Percentiles rank a stretch among this genome's conserved stretches.
These are phyloP conservation scores for Leptothorax acervorum DNA, from an alignment of 2,888 invertebrate genomes.

Conservation along the genomic window DNA sequence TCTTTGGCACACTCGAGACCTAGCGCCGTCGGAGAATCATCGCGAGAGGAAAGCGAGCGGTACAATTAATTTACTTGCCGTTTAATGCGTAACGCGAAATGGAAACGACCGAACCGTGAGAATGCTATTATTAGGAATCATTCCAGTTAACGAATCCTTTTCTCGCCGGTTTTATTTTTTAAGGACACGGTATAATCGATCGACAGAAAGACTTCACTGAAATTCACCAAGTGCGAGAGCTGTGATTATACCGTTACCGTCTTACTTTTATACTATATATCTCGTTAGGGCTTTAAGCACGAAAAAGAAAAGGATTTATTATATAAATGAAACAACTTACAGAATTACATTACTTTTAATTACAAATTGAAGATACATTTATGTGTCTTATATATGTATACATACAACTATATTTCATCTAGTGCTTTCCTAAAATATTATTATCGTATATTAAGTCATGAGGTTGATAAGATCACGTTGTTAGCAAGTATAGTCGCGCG, in stretches of 20 bases:
- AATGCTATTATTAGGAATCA: constrained; percentile 43
- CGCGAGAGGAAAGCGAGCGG: constrained; percentile 26
- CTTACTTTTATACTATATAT: background rate
- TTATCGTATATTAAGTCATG: constrained; percentile 40
- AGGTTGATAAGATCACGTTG: constrained; percentile 28
- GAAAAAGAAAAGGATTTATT: background rate
- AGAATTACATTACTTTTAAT: background rate
- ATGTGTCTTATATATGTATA: too few relatives aligned
- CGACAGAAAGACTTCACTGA: background rate
- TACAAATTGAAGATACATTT: background rate
- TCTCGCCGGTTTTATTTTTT: background rate
- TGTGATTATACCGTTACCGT: background rate
- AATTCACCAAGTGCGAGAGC: background rate
- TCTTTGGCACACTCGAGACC: constrained; percentile 33
- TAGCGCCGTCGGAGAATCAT: constrained; percentile 26
- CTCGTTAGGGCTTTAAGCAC: background rate
- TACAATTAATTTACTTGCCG: constrained; percentile 51
- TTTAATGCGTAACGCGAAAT: constrained; percentile 43
- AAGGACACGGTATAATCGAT: constrained; percentile 9
- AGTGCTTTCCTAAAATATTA: constrained; percentile 10
- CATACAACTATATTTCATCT: background rate
- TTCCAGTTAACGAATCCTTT: constrained; percentile 36
- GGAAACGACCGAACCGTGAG: constrained; percentile 30
- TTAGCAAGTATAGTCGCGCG: constrained; percentile 28
- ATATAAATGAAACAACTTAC: background rate